Conservation (phyloP, 2,797 vertebrate genomes). For the Sebastiscus albofasciatus region DNA sequence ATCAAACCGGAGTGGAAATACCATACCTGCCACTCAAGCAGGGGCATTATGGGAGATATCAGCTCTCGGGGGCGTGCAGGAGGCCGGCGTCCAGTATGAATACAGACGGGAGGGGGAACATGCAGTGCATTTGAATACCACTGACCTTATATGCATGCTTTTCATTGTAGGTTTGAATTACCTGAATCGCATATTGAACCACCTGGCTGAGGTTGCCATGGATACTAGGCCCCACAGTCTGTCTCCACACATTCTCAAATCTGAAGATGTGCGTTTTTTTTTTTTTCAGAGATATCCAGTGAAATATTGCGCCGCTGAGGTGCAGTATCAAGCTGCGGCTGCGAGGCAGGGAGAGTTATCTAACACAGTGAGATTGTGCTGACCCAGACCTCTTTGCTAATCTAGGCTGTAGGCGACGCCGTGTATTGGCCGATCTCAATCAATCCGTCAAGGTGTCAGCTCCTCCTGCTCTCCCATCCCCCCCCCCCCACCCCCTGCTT, state of each 20-base stretch:
- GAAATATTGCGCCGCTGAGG: slow-evolving; percentile 46
- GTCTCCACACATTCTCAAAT: slow-evolving; percentile 42
- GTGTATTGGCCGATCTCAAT: slow-evolving; percentile 75
- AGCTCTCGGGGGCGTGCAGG: slow-evolving; percentile 4
- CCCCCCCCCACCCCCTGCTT: background rate
- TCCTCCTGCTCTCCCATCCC: slow-evolving; percentile 32
- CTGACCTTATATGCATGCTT: slow-evolving; percentile 75
- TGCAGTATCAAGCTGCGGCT: slow-evolving; percentile 61
- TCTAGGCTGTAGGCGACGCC: slow-evolving; percentile 71
- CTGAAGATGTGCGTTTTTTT: slow-evolving; percentile 50
- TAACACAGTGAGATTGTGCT: slow-evolving; percentile 74
- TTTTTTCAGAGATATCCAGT: slow-evolving; percentile 58
- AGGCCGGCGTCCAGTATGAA: slow-evolving; percentile 43
- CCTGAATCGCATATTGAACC: slow-evolving; percentile 76
- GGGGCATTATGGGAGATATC: slow-evolving; percentile 53
- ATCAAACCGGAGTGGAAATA: slow-evolving; percentile 65
- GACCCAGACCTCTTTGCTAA: slow-evolving; percentile 75
- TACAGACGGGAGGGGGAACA: slow-evolving; percentile 9
- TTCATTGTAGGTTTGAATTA: slow-evolving; percentile 69
- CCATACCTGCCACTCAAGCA: slow-evolving; percentile 73
- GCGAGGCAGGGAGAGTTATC: slow-evolving; percentile 69
- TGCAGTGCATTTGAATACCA: slow-evolving; percentile 67
- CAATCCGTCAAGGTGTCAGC: slow-evolving; percentile 78
- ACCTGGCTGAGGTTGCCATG: slow-evolving; percentile 80
- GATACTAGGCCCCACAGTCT: slow-evolving; percentile 68